Percentiles rank a stretch among this genome's conserved stretches.
phyloP scores from a whole-genome alignment of 2,797 vertebrate genomes.

The Notamacropus eugenii region DNA sequence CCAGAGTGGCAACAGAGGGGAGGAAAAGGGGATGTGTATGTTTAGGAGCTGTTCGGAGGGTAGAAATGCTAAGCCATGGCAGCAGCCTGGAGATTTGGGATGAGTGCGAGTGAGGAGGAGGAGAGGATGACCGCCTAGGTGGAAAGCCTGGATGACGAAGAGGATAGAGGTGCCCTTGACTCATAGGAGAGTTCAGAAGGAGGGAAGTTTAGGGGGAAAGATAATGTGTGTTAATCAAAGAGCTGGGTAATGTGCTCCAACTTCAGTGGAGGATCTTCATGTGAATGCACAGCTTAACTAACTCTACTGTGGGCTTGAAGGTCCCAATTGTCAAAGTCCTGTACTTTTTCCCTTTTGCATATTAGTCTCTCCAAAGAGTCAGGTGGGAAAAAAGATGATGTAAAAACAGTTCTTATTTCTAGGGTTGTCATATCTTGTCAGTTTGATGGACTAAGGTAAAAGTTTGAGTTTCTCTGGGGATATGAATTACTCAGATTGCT shows the following conservation, averaged over 20 bases:
- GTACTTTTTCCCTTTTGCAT: not conserved
- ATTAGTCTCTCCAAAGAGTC: not conserved
- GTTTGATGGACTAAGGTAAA: slow-evolving; percentile 11
- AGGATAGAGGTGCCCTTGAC: not conserved
- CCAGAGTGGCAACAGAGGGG: not conserved
- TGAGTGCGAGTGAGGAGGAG: not conserved
- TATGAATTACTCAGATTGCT: slow-evolving; percentile 36
- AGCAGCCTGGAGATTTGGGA: not conserved
- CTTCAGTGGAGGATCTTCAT: not conserved
- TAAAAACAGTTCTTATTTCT: not conserved
- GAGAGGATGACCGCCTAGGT: not conserved
- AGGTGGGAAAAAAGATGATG: not conserved
- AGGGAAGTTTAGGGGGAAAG: not conserved
- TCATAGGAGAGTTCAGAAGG: slow-evolving; percentile 25
- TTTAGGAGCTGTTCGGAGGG: not conserved
- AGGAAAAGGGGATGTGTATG: not conserved
- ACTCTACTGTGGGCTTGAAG: not conserved
- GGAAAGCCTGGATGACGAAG: not conserved
- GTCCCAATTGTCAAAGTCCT: not conserved
- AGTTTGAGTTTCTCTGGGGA: slow-evolving; percentile 28
- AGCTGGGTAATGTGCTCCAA: not conserved
- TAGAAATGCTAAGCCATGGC: not conserved
- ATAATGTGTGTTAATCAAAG: not conserved
- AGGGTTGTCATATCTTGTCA: slow-evolving; percentile 1
- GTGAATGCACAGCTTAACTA: not conserved